These are phyloP conservation scores for Acrocephalus scirpaceus DNA, from an alignment of 2,797 vertebrate species.

Conservation along the genomic window DNA sequence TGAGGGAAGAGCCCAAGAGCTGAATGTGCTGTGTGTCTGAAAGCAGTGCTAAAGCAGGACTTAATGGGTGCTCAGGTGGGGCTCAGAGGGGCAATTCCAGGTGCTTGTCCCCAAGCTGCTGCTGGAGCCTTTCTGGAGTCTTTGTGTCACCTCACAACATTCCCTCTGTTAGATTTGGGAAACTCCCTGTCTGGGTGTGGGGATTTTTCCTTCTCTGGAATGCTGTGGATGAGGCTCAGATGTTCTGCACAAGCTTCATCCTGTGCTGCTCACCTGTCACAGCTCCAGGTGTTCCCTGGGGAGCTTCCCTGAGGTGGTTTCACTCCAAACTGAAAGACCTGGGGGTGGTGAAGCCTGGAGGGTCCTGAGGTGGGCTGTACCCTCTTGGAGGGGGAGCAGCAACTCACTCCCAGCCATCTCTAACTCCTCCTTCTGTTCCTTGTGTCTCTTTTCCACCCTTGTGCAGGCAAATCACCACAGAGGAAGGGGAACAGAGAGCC, in stretches of 20 bases:
- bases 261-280: background rate
- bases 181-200: background rate
- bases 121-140: background rate
- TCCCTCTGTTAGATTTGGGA: background rate
- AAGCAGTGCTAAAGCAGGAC: conserved; percentile 85
- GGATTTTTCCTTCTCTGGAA: background rate
- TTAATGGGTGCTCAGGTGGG: too few relatives aligned
- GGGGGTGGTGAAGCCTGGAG: background rate
- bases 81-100: background rate
- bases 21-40: conserved; percentile 88
- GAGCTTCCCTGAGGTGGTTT: background rate
- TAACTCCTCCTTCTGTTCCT: conserved; percentile 38
- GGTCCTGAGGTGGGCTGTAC: background rate
- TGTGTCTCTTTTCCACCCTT: conserved; percentile 10
- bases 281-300: background rate
- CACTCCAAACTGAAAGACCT: background rate
- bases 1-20: conserved; percentile 84
- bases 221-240: background rate
- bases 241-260: background rate
- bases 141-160: background rate
- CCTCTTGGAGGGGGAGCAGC: background rate
- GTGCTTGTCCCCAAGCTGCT: background rate
- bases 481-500: conserved; percentile 95
- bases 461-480: conserved; percentile 93
- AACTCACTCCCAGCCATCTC: background rate